These are phyloP conservation scores for Picus viridis DNA, from an alignment of 2,797 vertebrate species.

Conservation along the genomic window DNA sequence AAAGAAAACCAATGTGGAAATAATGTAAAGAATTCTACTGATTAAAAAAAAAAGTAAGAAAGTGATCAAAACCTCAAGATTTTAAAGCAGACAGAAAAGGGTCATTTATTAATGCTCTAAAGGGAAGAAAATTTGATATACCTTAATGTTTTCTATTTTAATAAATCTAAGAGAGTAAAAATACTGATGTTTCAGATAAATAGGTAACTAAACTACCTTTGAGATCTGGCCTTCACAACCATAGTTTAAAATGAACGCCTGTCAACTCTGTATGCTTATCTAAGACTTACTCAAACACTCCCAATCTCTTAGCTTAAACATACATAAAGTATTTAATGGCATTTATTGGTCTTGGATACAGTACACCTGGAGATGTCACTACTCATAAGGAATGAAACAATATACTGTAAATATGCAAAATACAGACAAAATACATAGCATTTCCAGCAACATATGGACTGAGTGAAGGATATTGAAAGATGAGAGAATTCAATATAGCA, in stretches of 20 bases:
- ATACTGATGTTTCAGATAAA: not conserved
- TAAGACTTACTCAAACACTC: constrained; percentile 1
- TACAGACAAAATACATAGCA: not conserved
- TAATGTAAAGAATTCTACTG: not conserved
- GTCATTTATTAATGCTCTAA: not conserved
- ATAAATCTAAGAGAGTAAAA: not conserved
- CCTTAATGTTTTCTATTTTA: not conserved
- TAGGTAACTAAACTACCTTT: not conserved
- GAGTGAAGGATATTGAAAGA: not conserved
- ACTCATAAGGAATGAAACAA: constrained; percentile 11
- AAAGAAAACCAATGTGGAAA: not conserved
- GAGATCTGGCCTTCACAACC: constrained; percentile 1
- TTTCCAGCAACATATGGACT: not conserved
- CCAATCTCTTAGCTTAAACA: not conserved
- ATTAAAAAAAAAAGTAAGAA: not conserved
- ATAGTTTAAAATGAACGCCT: not conserved
- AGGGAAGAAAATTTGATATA: not conserved
- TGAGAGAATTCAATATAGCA: not conserved
- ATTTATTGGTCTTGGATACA: constrained; percentile 36
- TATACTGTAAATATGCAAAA: constrained; percentile 42
- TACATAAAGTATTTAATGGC: constrained; percentile 23
- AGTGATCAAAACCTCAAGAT: not conserved
- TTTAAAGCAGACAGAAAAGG: not conserved
- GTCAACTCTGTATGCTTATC: not conserved
- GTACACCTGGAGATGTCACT: constrained; percentile 36